A percentile compares a stretch with the other conserved stretches of the same genome.
phyloP scores from a whole-genome alignment of 2,888 invertebrate species.

The Oscheius sp. region DNA sequence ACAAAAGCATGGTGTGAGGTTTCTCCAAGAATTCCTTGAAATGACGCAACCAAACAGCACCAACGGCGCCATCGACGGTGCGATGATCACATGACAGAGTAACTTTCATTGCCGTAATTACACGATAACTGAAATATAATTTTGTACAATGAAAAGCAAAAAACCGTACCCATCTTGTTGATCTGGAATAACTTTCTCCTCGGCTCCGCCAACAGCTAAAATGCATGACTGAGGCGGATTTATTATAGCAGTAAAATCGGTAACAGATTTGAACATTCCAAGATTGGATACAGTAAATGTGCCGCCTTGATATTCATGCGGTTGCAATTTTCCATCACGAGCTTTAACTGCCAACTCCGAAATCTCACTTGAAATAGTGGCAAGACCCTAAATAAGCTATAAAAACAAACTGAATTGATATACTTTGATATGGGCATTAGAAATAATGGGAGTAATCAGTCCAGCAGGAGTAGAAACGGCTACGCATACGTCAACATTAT shows the following conservation, averaged over 20 bases:
- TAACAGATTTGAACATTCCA: slow-evolving; percentile 79
- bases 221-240: slow-evolving; percentile 82
- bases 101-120: slow-evolving; percentile 84
- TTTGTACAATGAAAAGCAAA: neutral
- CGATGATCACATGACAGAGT: slow-evolving; percentile 97
- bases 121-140: slow-evolving; percentile 52
- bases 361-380: slow-evolving; percentile 67
- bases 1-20: slow-evolving; percentile 92
- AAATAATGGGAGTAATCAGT: slow-evolving; percentile 95
- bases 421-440: slow-evolving; percentile 76
- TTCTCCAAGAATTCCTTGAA: slow-evolving; percentile 90
- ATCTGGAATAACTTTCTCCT: slow-evolving; percentile 64
- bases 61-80: slow-evolving; percentile 96
- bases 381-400: slow-evolving; percentile 56
- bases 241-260: slow-evolving; percentile 81
- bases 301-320: slow-evolving; percentile 80
- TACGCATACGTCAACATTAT: slow-evolving; percentile 89
- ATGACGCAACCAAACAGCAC: slow-evolving; percentile 91
- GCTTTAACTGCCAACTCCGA: slow-evolving; percentile 64
- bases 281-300: slow-evolving; percentile 79
- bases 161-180: slow-evolving; percentile 60
- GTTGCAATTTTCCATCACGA: slow-evolving; percentile 79
- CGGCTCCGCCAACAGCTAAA: slow-evolving; percentile 79
- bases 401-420: slow-evolving; percentile 8
- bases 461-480: slow-evolving; percentile 95